Evolutionary conservation across 2,797 vertebrate genomes (phyloP), one percentile per base, ranked within the genome.

Genomic region (Nannoperca obscura): DNA sequence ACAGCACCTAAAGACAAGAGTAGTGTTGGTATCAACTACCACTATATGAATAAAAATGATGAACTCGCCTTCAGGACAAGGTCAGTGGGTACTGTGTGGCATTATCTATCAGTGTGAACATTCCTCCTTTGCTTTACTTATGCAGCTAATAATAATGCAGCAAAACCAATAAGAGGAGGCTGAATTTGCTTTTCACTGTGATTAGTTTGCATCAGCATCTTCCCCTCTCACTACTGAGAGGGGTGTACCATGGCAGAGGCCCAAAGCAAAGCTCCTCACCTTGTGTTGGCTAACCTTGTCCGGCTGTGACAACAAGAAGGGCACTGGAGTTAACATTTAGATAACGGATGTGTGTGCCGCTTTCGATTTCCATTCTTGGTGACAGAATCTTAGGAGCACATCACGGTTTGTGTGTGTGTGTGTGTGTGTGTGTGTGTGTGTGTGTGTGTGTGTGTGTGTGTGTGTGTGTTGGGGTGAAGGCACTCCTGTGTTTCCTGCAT

Each of bases 261-360:
- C 92, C 84, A 87, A 88, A 91, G 89, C 83, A 84, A 88, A 89
- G 73, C 89, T 77, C 76, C 87, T 87, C 84, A 76, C 82, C 86
- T 53, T 52, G 74, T 75, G 90, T 90, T 90, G 90, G 92, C 92
- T 93, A 90, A 92, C 92, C 91, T 86, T 73, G 54, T 91, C 88
- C 58, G 79, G 74, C 91, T 94, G 89, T 94, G 94, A 95, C 94
- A 94, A 94, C 91, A 95, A 84, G 86, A 93, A 91, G 91, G 88
- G 84, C 93, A 92, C 91, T 57, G 94, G 87, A 93, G 94, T 95
- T 95, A 95, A 95, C 95, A 94, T 95, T 95, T 95, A 93, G 94
- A 95, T 94, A 95, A 95, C 93, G 83, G 93, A 95, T 94, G 94
- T 94, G 92, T 93, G 89, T 92, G 92, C 86, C 76, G 67, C 86